Evolutionary conservation across 2,888 invertebrate species (phyloP).

Genomic region (Eucera pruinosa): DNA sequence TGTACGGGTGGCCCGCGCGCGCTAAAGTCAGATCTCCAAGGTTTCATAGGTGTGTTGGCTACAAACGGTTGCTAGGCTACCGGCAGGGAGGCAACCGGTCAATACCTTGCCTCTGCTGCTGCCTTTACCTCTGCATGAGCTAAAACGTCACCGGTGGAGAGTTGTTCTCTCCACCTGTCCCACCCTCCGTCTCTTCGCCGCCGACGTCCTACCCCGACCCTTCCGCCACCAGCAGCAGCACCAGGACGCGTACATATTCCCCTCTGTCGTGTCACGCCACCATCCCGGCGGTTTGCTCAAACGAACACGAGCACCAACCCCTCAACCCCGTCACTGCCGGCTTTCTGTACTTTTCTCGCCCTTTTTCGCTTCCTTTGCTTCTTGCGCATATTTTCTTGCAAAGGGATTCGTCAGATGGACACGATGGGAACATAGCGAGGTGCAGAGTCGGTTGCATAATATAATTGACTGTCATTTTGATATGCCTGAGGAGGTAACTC

Average conservation of each 20-base stretch:
- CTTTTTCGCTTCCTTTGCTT: too few relatives aligned
- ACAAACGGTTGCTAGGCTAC: slow-evolving; percentile 83
- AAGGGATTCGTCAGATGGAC: too few relatives aligned
- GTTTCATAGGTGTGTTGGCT: slow-evolving; percentile 84
- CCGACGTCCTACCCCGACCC: slow-evolving; percentile 27
- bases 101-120: slow-evolving; percentile 81
- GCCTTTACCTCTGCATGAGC: slow-evolving; percentile 74
- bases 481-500: too few relatives aligned
- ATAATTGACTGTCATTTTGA: too few relatives aligned
- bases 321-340: slow-evolving; percentile 33
- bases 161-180: slow-evolving; percentile 73
- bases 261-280: slow-evolving; percentile 32
- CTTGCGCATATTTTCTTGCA: too few relatives aligned
- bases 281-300: slow-evolving; percentile 38
- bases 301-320: slow-evolving; percentile 42
- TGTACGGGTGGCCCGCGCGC: slow-evolving; percentile 61
- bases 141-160: slow-evolving; percentile 80
- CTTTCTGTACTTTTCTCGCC: too few relatives aligned
- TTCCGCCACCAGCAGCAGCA: slow-evolving; percentile 59
- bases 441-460: too few relatives aligned
- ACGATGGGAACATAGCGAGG: too few relatives aligned
- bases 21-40: slow-evolving; percentile 84
- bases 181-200: slow-evolving; percentile 53
- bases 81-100: slow-evolving; percentile 83
- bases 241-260: slow-evolving; percentile 42